These are phyloP conservation scores for Stegodyphus mimosarum DNA, from an alignment of 1,140 invertebrate genomes.

Conservation along the genomic window DNA sequence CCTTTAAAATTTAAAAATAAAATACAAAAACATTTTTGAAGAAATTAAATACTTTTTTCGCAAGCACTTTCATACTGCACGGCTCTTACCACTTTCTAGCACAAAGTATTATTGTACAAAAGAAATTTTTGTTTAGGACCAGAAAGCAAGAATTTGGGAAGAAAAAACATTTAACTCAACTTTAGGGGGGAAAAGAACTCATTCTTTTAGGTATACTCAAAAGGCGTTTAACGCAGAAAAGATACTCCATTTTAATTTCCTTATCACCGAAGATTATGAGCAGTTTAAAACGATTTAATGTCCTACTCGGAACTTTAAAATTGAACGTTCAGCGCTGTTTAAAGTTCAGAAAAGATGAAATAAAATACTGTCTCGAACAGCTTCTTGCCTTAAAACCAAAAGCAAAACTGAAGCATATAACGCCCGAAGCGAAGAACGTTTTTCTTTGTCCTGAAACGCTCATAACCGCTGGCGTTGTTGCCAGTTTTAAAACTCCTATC, in stretches of 20 bases:
- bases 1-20: too few species aligned
- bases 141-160: too few species aligned
- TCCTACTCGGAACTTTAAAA: slow-evolving; percentile 52
- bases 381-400: not conserved
- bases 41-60: too few species aligned
- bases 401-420: slow-evolving; percentile 18
- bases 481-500: slow-evolving; percentile 53
- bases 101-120: too few species aligned
- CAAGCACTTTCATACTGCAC: too few species aligned
- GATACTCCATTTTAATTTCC: slow-evolving; percentile 39
- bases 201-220: slow-evolving; percentile 8
- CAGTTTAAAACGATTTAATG: slow-evolving; percentile 57
- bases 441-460: slow-evolving; percentile 33
- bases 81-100: too few species aligned
- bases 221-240: too few species aligned
- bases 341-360: slow-evolving; percentile 47
- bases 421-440: slow-evolving; percentile 16
- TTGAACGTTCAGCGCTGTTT: slow-evolving; percentile 53
- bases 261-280: slow-evolving; percentile 56
- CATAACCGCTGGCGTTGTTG: slow-evolving; percentile 39
- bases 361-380: slow-evolving; percentile 36
- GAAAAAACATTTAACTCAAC: too few species aligned
- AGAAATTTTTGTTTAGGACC: too few species aligned
- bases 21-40: too few species aligned
- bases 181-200: not conserved